Conservation (phyloP, 2,888 invertebrate genomes). For the Megaustenia siamemsis region DNA sequence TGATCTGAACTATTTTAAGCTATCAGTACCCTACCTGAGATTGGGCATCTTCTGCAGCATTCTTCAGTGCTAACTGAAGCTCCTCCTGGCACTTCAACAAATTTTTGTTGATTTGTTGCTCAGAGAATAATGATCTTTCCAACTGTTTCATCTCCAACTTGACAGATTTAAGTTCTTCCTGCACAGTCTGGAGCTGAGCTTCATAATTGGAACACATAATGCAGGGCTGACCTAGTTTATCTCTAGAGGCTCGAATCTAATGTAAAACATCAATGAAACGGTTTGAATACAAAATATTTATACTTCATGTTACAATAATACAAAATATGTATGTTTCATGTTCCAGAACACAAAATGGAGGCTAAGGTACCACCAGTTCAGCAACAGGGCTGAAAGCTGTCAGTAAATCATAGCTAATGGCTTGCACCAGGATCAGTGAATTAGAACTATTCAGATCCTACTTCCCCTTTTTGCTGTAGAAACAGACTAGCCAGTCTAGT, state of each 20-base stretch:
- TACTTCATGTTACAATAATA: too few relatives aligned
- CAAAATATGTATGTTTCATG: too few relatives aligned
- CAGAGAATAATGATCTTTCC: slow-evolving; percentile 78
- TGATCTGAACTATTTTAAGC: background rate
- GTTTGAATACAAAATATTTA: too few relatives aligned
- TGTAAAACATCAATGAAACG: too few relatives aligned
- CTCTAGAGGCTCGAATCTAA: slow-evolving; percentile 78
- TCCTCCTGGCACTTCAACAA: slow-evolving; percentile 82
- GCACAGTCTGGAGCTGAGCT: slow-evolving; percentile 89
- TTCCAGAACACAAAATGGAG: too few relatives aligned
- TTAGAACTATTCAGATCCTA: too few relatives aligned
- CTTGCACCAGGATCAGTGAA: too few relatives aligned
- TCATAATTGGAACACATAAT: slow-evolving; percentile 94
- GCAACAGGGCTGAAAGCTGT: too few relatives aligned
- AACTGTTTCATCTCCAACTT: slow-evolving; percentile 67
- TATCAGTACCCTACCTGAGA: slow-evolving; percentile 66
- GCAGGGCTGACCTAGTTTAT: slow-evolving; percentile 83
- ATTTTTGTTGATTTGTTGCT: slow-evolving; percentile 77
- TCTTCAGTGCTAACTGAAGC: slow-evolving; percentile 84
- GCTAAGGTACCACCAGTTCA: too few relatives aligned
- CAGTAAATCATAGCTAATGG: too few relatives aligned
- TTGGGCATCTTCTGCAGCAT: slow-evolving; percentile 71
- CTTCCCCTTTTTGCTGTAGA: too few relatives aligned
- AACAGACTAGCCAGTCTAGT: too few relatives aligned
- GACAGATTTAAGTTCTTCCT: slow-evolving; percentile 80